Evolutionary conservation across 1,140 invertebrate species (phyloP).

Genomic region (Zelostemma sp.): DNA sequence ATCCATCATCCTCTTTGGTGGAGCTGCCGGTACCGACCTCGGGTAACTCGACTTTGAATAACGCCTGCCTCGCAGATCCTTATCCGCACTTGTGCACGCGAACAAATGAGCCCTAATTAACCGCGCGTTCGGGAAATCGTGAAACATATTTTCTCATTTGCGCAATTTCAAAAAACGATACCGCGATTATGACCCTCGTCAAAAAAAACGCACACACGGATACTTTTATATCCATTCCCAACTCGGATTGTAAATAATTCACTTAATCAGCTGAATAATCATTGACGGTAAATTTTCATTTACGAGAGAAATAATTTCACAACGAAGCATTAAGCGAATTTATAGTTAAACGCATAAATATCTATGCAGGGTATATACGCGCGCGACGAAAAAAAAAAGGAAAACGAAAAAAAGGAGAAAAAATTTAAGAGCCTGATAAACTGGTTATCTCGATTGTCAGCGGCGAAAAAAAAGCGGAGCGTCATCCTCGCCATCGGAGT

Average conservation of each 20-base stretch:
- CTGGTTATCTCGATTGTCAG: conserved; percentile 27
- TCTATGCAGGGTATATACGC: conserved; percentile 7
- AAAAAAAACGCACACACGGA: background rate
- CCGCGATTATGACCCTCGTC: background rate
- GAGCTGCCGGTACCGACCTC: conserved; percentile 56
- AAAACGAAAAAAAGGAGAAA: too few species aligned
- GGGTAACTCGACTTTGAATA: conserved; percentile 55
- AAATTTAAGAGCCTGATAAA: conserved; percentile 46
- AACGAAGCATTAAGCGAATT: conserved; percentile 15
- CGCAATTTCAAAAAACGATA: too few species aligned
- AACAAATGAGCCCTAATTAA: conserved; percentile 63
- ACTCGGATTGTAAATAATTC: too few species aligned
- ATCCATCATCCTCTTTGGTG: conserved; percentile 62
- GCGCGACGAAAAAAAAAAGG: conserved; percentile 13
- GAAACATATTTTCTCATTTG: conserved; percentile 28
- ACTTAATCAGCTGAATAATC: background rate
- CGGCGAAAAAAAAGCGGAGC: conserved; percentile 15
- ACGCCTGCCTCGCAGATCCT: conserved; percentile 48
- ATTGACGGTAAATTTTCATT: conserved; percentile 3
- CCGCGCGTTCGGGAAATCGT: conserved; percentile 39
- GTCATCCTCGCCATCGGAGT: conserved; percentile 18
- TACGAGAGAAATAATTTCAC: background rate
- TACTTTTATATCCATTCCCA: too few species aligned
- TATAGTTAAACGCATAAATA: conserved; percentile 36
- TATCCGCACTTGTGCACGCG: conserved; percentile 44